Conservation (phyloP, 1,140 invertebrate genomes). For the Hestina assimilis region DNA sequence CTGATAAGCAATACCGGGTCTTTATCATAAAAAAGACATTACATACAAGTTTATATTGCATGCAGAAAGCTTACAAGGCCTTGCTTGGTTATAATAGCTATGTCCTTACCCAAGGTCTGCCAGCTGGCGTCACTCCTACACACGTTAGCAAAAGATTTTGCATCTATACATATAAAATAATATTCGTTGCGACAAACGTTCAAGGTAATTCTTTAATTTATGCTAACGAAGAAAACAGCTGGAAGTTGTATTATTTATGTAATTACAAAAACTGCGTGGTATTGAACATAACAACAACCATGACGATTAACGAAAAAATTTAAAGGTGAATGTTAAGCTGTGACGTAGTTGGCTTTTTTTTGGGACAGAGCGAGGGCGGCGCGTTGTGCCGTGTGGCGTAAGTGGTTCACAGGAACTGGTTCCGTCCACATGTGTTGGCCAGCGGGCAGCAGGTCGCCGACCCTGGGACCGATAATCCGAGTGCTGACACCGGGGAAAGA, state of each 20-base stretch:
- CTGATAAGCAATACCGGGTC: not conserved
- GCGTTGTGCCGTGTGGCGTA: constrained; percentile 45
- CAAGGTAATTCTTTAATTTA: constrained; percentile 3
- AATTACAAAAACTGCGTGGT: not conserved
- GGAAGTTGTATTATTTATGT: not conserved
- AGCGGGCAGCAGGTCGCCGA: constrained; percentile 49
- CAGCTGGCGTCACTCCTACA: constrained; percentile 64
- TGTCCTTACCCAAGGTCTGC: constrained; percentile 67
- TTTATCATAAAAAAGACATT: not conserved
- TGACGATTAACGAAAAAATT: constrained; percentile 4
- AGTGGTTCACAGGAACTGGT: constrained; percentile 71
- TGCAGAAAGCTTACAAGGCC: constrained; percentile 62
- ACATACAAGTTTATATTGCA: constrained; percentile 29
- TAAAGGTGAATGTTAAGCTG: constrained; percentile 5
- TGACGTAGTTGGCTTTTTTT: constrained; percentile 20
- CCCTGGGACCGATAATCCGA: constrained; percentile 58
- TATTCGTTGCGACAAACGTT: constrained; percentile 2
- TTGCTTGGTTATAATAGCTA: constrained; percentile 62
- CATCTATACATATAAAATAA: constrained; percentile 13
- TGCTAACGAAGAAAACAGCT: not conserved
- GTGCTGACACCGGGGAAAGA: constrained; percentile 42
- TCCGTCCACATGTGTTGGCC: constrained; percentile 61
- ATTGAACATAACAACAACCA: not conserved
- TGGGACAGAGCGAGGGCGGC: constrained; percentile 29
- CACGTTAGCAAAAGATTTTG: constrained; percentile 55